These are phyloP conservation scores for Epirrhoe tristata DNA, from an alignment of 2,888 invertebrate genomes.

Conservation along the genomic window DNA sequence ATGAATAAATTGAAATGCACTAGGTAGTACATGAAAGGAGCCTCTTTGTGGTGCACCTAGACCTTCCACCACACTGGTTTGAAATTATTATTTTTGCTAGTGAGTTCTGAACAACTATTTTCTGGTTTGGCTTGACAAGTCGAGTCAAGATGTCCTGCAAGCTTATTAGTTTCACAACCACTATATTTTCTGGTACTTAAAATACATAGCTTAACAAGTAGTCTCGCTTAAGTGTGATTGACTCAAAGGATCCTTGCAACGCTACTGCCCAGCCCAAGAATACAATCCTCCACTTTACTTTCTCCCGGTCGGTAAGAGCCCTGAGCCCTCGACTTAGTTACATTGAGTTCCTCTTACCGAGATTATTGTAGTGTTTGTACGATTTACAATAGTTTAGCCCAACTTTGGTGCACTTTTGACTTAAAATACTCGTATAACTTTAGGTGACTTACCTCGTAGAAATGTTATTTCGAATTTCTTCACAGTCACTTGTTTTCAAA, in stretches of 20 bases:
- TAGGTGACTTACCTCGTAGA: not conserved
- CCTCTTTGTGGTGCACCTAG: no score
- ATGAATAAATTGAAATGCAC: no score
- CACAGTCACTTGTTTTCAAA: conserved; percentile 10
- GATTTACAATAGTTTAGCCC: conserved; percentile 34
- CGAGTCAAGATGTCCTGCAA: no score
- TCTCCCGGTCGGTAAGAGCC: conserved; percentile 58
- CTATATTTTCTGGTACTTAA: not conserved
- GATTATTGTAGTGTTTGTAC: conserved; percentile 40
- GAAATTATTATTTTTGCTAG: no score
- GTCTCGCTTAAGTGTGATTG: not conserved
- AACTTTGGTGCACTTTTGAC: conserved; percentile 25
- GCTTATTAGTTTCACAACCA: no score
- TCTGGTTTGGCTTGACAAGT: no score
- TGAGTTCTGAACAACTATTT: no score
- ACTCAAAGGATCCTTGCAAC: conserved; percentile 4
- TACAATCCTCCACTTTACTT: conserved; percentile 57
- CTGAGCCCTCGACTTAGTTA: conserved; percentile 54
- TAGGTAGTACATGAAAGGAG: no score
- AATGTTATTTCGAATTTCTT: not conserved
- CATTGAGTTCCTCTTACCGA: conserved; percentile 49
- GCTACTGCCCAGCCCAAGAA: conserved; percentile 21
- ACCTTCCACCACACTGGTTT: no score
- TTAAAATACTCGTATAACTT: conserved; percentile 1
- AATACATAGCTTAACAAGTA: not conserved